phyloP scores from a whole-genome alignment of 2,888 invertebrate species.

The Drosophila eohydei region DNA sequence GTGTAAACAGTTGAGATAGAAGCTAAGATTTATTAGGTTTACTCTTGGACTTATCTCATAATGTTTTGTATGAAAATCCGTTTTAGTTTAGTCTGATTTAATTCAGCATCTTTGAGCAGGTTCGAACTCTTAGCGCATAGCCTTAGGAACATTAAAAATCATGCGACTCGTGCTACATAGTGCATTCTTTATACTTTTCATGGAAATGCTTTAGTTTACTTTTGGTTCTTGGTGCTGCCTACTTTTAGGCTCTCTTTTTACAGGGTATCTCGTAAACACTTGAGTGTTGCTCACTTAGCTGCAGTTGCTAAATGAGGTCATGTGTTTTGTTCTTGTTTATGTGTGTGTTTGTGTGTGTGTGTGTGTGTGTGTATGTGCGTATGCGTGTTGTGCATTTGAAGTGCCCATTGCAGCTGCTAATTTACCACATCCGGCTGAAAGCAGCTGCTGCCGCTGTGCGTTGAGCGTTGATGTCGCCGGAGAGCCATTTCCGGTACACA shows the following conservation, averaged over 20 bases:
- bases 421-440: slow-evolving; percentile 72
- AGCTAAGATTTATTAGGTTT: too few relatives aligned
- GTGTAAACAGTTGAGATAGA: too few relatives aligned
- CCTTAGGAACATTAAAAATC: too few relatives aligned
- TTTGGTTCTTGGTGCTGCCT: too few relatives aligned
- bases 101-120: too few relatives aligned
- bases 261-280: slow-evolving; percentile 23
- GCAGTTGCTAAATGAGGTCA: slow-evolving; percentile 58
- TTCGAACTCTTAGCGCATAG: too few relatives aligned
- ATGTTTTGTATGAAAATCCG: too few relatives aligned
- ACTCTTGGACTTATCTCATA: too few relatives aligned
- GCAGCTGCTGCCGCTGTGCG: slow-evolving; percentile 30
- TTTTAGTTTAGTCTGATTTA: too few relatives aligned
- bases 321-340: slow-evolving; percentile 23
- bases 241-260: not conserved
- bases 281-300: slow-evolving; percentile 11
- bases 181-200: too few relatives aligned
- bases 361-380: slow-evolving; percentile 5
- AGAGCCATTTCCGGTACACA: slow-evolving; percentile 66
- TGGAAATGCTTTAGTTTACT: too few relatives aligned
- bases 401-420: slow-evolving; percentile 64
- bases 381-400: slow-evolving; percentile 36
- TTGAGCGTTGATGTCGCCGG: slow-evolving; percentile 40
- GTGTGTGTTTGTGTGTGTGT: slow-evolving; percentile 1
- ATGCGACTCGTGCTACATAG: too few relatives aligned